Conservation (phyloP, 2,888 invertebrate species). For the Chaitophorus viminalis region DNA sequence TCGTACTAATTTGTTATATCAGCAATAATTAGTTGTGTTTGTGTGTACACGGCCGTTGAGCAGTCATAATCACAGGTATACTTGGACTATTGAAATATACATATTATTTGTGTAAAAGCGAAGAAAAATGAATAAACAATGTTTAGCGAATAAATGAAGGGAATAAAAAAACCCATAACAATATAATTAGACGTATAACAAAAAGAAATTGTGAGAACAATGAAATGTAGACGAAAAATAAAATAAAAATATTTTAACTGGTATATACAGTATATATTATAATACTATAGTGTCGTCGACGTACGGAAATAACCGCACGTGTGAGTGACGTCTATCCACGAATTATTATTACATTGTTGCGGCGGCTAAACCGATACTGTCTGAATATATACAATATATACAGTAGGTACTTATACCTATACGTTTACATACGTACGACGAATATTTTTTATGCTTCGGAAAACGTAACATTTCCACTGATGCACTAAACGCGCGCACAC, state of each 20-base stretch:
- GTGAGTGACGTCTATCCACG: slow-evolving; percentile 40
- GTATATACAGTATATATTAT: not conserved
- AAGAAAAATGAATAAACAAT: not conserved
- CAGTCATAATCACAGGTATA: not conserved
- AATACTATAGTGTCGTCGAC: slow-evolving; percentile 3
- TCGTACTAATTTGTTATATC: not conserved
- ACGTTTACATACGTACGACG: no score
- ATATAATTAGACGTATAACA: not conserved
- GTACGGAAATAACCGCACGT: slow-evolving; percentile 39
- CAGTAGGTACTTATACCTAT: not conserved
- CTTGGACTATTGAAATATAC: no score
- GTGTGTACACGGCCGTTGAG: not conserved
- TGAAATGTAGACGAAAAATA: not conserved
- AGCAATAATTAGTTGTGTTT: not conserved
- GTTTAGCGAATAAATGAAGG: not conserved
- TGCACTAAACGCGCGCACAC: no score
- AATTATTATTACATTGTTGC: slow-evolving; percentile 1
- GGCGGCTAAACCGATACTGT: not conserved
- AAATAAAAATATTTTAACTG: not conserved
- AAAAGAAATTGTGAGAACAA: slow-evolving; percentile 2
- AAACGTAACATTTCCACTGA: slow-evolving; percentile 37
- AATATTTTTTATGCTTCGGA: not conserved
- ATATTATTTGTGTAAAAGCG: not conserved
- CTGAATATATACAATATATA: no score
- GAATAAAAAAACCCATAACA: not conserved